Percentiles rank a stretch among this genome's conserved stretches.
Evolutionary conservation across 2,797 vertebrate genomes (phyloP).

Genomic region (Diplodus sargus): DNA sequence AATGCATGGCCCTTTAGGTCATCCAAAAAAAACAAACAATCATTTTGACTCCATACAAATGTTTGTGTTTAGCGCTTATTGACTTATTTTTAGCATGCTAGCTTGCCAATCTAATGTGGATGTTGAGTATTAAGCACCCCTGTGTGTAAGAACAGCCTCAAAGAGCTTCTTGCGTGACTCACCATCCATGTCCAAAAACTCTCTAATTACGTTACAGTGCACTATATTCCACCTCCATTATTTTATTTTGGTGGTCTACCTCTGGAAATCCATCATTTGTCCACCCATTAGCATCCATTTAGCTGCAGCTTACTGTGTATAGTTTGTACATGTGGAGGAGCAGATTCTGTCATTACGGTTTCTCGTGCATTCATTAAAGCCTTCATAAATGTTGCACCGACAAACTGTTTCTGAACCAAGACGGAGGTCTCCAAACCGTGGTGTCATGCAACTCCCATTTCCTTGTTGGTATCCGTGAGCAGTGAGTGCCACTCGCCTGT

Average conservation of each 20-base stretch:
- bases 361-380: slow-evolving; percentile 21
- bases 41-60: too few relatives aligned
- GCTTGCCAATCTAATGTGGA: background rate
- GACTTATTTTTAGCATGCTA: background rate
- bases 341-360: slow-evolving; percentile 22
- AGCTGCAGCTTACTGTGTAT: too few relatives aligned
- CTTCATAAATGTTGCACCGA: slow-evolving; percentile 38
- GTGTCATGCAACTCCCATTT: slow-evolving; percentile 15
- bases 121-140: background rate
- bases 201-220: background rate
- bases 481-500: background rate
- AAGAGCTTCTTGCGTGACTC: background rate
- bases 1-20: too few relatives aligned
- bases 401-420: slow-evolving; percentile 27
- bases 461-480: slow-evolving; percentile 4
- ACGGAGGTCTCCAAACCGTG: slow-evolving; percentile 17
- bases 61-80: background rate
- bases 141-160: background rate
- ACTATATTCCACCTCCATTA: background rate
- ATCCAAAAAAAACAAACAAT: too few relatives aligned
- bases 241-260: background rate
- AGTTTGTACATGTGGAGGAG: background rate
- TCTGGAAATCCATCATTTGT: background rate
- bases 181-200: too few relatives aligned
- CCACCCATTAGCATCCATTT: background rate